phyloP scores from a whole-genome alignment of 2,113 vertebrate genomes.

The Gadus chalcogrammus region DNA sequence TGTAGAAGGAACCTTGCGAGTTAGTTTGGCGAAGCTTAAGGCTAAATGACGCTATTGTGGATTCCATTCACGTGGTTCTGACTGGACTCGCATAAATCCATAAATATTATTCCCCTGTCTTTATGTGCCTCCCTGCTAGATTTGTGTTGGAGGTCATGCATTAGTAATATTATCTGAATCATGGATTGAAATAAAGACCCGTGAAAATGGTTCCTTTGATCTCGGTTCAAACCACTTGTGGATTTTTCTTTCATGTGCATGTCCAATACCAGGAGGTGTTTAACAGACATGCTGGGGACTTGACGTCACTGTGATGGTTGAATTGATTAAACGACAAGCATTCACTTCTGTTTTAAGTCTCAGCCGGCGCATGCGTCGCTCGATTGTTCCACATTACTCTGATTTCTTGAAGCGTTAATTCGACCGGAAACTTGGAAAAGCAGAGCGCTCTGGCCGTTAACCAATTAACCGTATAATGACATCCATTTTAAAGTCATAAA shows the following conservation, averaged over 20 bases:
- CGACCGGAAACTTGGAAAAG: background rate
- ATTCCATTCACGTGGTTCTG: constrained; percentile 16
- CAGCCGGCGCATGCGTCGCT: background rate
- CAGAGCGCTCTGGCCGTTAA: background rate
- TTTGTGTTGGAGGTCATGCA: constrained; percentile 31
- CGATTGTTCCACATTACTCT: constrained; percentile 46
- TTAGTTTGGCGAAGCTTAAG: background rate
- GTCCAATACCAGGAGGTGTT: constrained; percentile 34
- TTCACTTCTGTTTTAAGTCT: constrained; percentile 15
- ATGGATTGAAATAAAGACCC: constrained; percentile 15
- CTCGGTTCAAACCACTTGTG: constrained; percentile 9
- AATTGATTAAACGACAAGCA: constrained; percentile 11
- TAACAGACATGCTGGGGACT: constrained; percentile 21
- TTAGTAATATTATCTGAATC: constrained; percentile 31
- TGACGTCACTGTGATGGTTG: constrained; percentile 1
- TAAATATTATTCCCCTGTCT: constrained; percentile 21
- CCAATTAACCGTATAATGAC: no score
- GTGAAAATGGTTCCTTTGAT: constrained; percentile 27
- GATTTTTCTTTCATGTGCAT: constrained; percentile 5
- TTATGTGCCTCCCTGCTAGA: background rate
- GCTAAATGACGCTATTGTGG: constrained; percentile 8
- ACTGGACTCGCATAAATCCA: constrained; percentile 3
- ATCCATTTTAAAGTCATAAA: no score
- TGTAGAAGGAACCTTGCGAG: constrained; percentile 10
- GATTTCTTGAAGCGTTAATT: constrained; percentile 34